Evolutionary conservation across 1,140 invertebrate species (phyloP).

Genomic region (Leptopilina clavipes): DNA sequence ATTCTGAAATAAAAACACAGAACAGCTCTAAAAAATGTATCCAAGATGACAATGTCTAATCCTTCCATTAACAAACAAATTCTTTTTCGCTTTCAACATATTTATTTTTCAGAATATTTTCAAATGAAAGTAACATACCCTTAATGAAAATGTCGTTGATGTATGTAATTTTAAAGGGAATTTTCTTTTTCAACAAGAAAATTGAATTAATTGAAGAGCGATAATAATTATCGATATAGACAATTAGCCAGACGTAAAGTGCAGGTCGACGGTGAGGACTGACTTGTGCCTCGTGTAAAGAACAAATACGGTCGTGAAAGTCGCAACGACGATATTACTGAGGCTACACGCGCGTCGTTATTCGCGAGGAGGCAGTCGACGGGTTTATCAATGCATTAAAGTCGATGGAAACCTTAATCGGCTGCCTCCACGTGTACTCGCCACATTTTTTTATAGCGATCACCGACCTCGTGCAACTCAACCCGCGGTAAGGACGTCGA

Average conservation of each 20-base stretch:
- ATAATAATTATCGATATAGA: constrained; percentile 1
- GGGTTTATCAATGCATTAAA: constrained; percentile 52
- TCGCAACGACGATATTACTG: constrained; percentile 52
- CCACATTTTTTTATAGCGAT: constrained; percentile 74
- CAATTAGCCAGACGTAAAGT: constrained; percentile 20
- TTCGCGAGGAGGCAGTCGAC: constrained; percentile 57
- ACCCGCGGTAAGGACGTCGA: constrained; percentile 72
- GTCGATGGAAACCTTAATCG: constrained; percentile 61
- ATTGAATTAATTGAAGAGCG: constrained; percentile 29
- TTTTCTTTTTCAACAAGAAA: constrained; percentile 22
- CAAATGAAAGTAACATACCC: too few species aligned
- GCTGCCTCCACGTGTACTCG: constrained; percentile 71
- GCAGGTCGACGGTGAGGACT: neutral
- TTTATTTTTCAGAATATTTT: too few species aligned
- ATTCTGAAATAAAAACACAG: neutral
- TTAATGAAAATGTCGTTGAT: too few species aligned
- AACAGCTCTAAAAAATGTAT: neutral
- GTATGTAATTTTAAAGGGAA: too few species aligned
- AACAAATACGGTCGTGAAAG: constrained; percentile 56
- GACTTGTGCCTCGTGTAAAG: constrained; percentile 47
- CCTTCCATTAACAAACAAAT: too few species aligned
- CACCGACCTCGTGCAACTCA: constrained; percentile 74
- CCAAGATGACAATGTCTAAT: too few species aligned
- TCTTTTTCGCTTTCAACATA: too few species aligned
- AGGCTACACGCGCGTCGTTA: constrained; percentile 60